Base-by-base conservation (phyloP, 2,113 vertebrate species). In the Boulengeromyrus knoepffleri region DNA sequence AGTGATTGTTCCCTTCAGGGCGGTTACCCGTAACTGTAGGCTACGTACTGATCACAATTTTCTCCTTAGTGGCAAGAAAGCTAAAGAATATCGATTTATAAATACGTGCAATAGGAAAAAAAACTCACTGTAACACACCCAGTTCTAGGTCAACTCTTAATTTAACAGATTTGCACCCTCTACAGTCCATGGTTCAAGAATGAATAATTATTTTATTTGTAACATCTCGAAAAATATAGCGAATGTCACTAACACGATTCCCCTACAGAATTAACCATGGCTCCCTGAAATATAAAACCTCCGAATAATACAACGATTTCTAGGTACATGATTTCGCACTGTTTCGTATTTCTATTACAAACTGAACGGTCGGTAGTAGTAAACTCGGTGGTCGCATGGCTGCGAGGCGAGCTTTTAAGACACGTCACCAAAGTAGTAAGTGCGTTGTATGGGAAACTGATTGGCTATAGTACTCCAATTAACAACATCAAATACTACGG, bases 371-470 rank as follows among this genome's bases (percentile, higher is more conserved):
- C 83, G 5, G 39, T 9, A 42, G 45, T 9, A 5, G 50, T 36
- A 84, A 42, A 15, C 0, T 36, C 31, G 31, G 31, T 36, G 39
- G 53, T 27, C 12, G 49, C 85, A 10, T 84, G 24, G 19, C 8
- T 15, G 13, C 12, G 49, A 31, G 17, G 56, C 36, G 24, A 45
- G 12, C 12, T 74, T 56, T 90, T 87, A 86, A 87, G 91, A 91
- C 91, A 91, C 91, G 91, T 91, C 91, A 91, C 88, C 91, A 91
- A 85, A 90, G 27, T 9, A 27, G 17, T 2, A 15, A n/a, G 50
- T 3, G 49, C 9, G 84, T 47, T 31, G 42, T n/a, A 50, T 27
- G 45, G 47, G n/a, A n/a, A 86, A 50, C 21, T 27, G 42, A 12
- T 3, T 5, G 17, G 45, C 7, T 46, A 3, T 46, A 27, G 80